These are phyloP conservation scores for Rhizomys pruinosus DNA, from an alignment of 2,113 vertebrate genomes.

Conservation along the genomic window DNA sequence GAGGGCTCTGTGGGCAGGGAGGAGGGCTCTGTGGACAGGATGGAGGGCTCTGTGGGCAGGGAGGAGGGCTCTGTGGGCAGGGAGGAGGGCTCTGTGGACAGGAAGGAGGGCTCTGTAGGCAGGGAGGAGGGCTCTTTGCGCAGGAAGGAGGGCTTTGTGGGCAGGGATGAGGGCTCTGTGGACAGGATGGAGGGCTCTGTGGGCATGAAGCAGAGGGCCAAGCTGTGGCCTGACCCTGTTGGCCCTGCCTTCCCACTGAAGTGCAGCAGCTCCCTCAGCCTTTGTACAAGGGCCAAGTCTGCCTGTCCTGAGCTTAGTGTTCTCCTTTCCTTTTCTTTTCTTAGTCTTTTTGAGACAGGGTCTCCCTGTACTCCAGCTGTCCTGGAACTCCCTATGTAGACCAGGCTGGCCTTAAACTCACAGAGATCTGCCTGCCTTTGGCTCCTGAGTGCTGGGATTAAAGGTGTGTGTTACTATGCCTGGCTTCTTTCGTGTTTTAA, in stretches of 20 bases:
- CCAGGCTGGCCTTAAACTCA: not conserved
- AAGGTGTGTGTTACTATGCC: too few relatives aligned
- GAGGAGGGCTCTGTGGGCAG: too few relatives aligned
- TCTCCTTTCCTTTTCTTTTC: not conserved
- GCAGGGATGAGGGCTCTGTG: not conserved
- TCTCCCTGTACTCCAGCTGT: too few relatives aligned
- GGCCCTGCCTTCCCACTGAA: not conserved
- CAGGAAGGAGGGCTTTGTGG: not conserved
- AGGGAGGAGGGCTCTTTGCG: too few relatives aligned
- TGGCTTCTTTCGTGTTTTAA: not conserved
- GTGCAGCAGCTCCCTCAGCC: not conserved
- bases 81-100: too few relatives aligned
- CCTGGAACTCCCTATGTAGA: too few relatives aligned
- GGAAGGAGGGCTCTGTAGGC: not conserved
- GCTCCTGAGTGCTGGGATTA: too few relatives aligned
- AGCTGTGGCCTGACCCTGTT: not conserved
- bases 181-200: not conserved
- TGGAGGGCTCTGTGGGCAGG: not conserved
- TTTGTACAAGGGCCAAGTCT: not conserved
- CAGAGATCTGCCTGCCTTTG: too few relatives aligned
- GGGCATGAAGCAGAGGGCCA: not conserved
- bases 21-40: not conserved
- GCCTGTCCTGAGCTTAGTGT: not conserved
- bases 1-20: not conserved
- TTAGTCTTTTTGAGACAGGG: too few relatives aligned